A percentile compares a stretch with the other conserved stretches of the same genome.
Evolutionary conservation across 2,113 vertebrate genomes (phyloP).

Genomic region (Telmatochromis brachygnathus): DNA sequence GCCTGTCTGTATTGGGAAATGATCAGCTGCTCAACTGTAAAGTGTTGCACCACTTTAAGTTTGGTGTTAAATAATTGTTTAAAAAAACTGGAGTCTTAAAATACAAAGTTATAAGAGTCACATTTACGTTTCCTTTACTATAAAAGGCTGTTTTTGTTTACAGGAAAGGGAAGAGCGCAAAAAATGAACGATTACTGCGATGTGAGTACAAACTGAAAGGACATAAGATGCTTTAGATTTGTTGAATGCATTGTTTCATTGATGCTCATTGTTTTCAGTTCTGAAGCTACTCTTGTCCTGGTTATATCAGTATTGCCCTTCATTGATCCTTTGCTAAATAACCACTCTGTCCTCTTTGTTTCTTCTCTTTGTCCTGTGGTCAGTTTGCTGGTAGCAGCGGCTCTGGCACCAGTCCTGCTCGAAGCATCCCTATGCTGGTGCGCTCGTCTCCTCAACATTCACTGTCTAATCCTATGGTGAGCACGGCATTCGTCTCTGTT

Average conservation of each 20-base stretch:
- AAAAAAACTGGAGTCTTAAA: not conserved
- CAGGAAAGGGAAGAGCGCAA: slow-evolving; percentile 88
- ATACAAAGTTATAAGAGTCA: not conserved
- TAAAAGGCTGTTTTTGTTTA: not conserved
- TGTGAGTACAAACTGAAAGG: slow-evolving; percentile 69
- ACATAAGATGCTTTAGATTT: not conserved
- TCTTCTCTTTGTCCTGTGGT: not conserved
- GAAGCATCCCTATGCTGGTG: slow-evolving; percentile 84
- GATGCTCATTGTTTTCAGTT: not conserved
- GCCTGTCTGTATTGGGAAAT: not conserved
- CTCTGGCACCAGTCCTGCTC: slow-evolving; percentile 88
- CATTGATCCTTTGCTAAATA: not conserved
- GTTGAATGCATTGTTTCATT: not conserved
- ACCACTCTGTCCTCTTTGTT: slow-evolving; percentile 4
- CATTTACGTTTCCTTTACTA: not conserved
- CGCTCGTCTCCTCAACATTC: slow-evolving; percentile 91
- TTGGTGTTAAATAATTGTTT: not conserved
- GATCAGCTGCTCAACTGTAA: not conserved
- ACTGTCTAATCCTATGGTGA: slow-evolving; percentile 88
- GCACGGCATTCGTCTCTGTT: slow-evolving; percentile 40
- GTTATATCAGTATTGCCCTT: not conserved
- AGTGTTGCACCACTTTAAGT: not conserved
- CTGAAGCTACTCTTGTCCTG: not conserved
- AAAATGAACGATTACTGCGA: slow-evolving; percentile 97
- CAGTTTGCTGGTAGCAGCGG: slow-evolving; percentile 91